A percentile compares a stretch with the other conserved stretches of the same genome.
These are phyloP conservation scores for Isaurus tuberculatus DNA, from an alignment of 92 coral and sea anemone genomes.

Conservation along the genomic window DNA sequence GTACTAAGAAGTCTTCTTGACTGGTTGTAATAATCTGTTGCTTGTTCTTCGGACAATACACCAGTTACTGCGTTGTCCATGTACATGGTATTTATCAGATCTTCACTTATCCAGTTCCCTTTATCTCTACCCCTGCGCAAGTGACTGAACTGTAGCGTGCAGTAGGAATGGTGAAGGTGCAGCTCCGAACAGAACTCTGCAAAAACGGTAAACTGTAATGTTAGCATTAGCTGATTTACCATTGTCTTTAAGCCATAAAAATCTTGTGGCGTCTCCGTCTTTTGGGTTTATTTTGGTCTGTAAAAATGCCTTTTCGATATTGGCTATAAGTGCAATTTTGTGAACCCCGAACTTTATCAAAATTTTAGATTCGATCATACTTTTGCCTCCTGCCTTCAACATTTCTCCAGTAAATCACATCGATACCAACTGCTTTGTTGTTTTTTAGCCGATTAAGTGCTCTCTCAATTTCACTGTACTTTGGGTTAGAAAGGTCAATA, in stretches of 20 bases:
- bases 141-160: constrained; percentile 24
- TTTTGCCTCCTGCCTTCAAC: no score
- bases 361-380: constrained; percentile 3
- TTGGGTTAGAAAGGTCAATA: no score
- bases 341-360: constrained; percentile 37
- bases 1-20: constrained; percentile 23
- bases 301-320: constrained; percentile 41
- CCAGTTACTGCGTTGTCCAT: constrained; percentile 42
- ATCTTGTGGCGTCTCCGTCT: constrained; percentile 47
- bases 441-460: no score
- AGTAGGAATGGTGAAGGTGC: constrained; percentile 22
- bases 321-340: constrained; percentile 33
- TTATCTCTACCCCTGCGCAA: not conserved
- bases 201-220: constrained; percentile 24
- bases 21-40: constrained; percentile 37
- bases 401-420: no score
- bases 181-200: constrained; percentile 41
- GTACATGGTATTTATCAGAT: constrained; percentile 25
- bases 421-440: no score
- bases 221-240: constrained; percentile 14
- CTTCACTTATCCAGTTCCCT: constrained; percentile 25
- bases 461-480: no score
- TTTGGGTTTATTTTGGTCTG: constrained; percentile 39
- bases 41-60: constrained; percentile 17
- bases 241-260: constrained; percentile 48